Evolutionary conservation across 2,113 vertebrate species (phyloP), one percentile per base, ranked within the genome.

Genomic region (Grammomys dolichurus): DNA sequence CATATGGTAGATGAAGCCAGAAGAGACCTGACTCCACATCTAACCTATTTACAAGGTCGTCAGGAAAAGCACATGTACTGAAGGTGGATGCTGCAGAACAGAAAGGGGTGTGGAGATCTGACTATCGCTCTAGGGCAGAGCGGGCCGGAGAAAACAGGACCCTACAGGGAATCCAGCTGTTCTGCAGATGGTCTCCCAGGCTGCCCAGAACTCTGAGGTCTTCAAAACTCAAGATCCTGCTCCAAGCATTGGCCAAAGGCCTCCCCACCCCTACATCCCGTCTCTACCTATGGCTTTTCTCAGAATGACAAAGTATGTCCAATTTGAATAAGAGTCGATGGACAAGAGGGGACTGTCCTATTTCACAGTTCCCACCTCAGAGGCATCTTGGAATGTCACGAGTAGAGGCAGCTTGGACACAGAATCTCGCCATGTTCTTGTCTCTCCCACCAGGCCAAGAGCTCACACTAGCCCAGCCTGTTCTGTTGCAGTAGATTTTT

Each of bases 281-380:
- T 72, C 95, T 86, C 56, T 17, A 87, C 91, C 96, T 97, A 96
- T 96, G 97, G 97, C 96, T 98, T 97, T 96, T 90, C 89, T 96
- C 90, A 84, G 93, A 89, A 58, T 46, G 90, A 70, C 33, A 78
- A 48, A 75, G 89, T 76, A 26, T 51, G 60, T 88, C 91, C 46
- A 60, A 58, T 88, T 70, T 22, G 91, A 77, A 81, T 16, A 76
- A 90, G 56, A 90, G 67, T 24, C 36, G 88, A 78, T 40, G 46
- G 91, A 90, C 75, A 26, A 92, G 86, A 58, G 94, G 94, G 75
- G 46, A 46, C 90, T 54, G 70, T 87, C 95, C 95, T 73, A 9
- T 73, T 90, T 94, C 40, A 0, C 48, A 72, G 76, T 40, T 87
- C 77, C 90, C 65, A 16, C 87, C 94, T 75, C 70, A 51, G 36